Evolutionary conservation across 1,140 invertebrate genomes (phyloP).

Genomic region (Eriosoma lanigerum): DNA sequence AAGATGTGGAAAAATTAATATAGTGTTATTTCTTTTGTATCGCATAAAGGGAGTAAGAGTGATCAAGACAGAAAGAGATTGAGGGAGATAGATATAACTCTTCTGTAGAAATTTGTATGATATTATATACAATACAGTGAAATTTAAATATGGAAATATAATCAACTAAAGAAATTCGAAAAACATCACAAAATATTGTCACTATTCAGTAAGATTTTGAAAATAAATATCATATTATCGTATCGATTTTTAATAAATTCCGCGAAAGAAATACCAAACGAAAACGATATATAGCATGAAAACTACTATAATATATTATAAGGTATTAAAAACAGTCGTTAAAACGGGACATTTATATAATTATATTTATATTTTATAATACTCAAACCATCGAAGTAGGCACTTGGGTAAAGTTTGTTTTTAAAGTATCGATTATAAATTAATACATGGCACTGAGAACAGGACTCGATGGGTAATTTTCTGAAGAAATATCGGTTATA

Average conservation of each 20-base stretch:
- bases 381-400: too few relatives aligned
- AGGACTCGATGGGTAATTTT: background rate
- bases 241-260: background rate
- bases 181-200: slow-evolving; percentile 9
- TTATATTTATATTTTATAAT: background rate
- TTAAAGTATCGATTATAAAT: slow-evolving; percentile 14
- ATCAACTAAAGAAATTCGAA: background rate
- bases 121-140: background rate
- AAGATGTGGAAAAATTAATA: slow-evolving; percentile 11
- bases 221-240: background rate
- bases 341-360: background rate
- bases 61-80: background rate
- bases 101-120: background rate
- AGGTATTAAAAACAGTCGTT: background rate
- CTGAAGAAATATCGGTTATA: background rate
- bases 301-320: background rate
- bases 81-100: too few relatives aligned
- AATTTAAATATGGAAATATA: background rate
- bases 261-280: too few relatives aligned
- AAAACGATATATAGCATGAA: background rate
- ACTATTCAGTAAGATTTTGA: too few relatives aligned
- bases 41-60: background rate
- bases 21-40: background rate
- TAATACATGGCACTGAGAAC: background rate
- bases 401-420: slow-evolving; percentile 14